phyloP scores from a whole-genome alignment of 2,113 vertebrate species.

The Corythoichthys intestinalis region DNA sequence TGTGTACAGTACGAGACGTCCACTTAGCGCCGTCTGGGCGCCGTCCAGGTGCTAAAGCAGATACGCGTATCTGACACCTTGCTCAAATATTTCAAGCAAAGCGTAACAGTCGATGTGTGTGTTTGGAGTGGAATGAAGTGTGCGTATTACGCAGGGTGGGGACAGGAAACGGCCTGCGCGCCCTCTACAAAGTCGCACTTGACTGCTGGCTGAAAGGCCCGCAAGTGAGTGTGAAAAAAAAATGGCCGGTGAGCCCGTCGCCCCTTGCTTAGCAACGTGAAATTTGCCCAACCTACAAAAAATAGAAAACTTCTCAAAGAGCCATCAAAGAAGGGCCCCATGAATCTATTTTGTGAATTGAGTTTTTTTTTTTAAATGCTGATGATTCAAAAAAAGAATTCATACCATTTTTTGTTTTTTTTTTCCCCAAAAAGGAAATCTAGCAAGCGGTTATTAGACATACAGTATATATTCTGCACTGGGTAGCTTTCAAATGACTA shows the following conservation, averaged over 20 bases:
- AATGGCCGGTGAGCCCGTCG: neutral
- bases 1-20: conserved; percentile 14
- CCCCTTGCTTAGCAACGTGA: neutral
- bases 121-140: conserved; percentile 25
- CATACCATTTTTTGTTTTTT: too few species aligned
- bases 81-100: conserved; percentile 60
- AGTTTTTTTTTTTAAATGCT: too few species aligned
- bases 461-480: too few species aligned
- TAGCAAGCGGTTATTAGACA: too few species aligned
- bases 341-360: too few species aligned
- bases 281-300: neutral
- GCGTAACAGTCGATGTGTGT: conserved; percentile 46
- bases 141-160: neutral
- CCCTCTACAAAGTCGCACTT: conserved; percentile 19
- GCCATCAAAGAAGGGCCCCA: too few species aligned
- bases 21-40: conserved; percentile 31
- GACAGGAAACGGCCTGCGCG: conserved; percentile 29
- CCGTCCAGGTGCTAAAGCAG: conserved; percentile 47
- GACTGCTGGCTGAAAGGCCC: conserved; percentile 11
- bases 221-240: conserved; percentile 10
- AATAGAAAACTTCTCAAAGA: too few species aligned
- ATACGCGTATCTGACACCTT: conserved; percentile 59
- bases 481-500: too few species aligned
- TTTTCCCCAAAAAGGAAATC: too few species aligned
- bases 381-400: too few species aligned